Conservation (phyloP, 2,113 vertebrate species). For the Oryzias melastigma region DNA sequence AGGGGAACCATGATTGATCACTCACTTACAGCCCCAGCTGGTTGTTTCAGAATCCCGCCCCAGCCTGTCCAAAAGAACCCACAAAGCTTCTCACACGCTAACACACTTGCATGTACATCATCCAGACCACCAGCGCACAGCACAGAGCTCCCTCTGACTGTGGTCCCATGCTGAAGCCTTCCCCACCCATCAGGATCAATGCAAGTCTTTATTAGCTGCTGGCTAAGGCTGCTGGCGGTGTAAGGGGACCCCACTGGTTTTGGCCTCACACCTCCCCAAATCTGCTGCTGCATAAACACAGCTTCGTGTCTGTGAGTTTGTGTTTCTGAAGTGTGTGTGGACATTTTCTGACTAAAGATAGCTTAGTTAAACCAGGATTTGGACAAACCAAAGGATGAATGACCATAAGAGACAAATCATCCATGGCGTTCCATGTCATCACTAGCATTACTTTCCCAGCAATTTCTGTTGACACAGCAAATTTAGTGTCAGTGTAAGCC, state of each 20-base stretch:
- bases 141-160: constrained; percentile 51
- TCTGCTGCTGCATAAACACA: constrained; percentile 54
- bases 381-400: background rate
- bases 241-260: constrained; percentile 67
- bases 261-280: constrained; percentile 62
- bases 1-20: constrained; percentile 53
- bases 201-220: constrained; percentile 67
- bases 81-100: constrained; percentile 39
- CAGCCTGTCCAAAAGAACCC: constrained; percentile 33
- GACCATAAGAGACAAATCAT: background rate
- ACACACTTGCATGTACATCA: constrained; percentile 23
- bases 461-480: background rate
- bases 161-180: constrained; percentile 48
- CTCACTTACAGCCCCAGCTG: constrained; percentile 50
- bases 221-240: constrained; percentile 53
- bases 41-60: constrained; percentile 31
- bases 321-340: background rate
- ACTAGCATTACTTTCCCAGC: constrained; percentile 11
- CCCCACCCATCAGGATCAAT: constrained; percentile 72
- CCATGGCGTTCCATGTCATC: background rate
- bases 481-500: background rate
- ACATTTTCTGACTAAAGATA: background rate
- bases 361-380: constrained; percentile 6
- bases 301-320: constrained; percentile 15
- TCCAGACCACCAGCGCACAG: constrained; percentile 60